Evolutionary conservation across 37 sponge, comb jelly and placozoan species (phyloP).

Genomic region (Lycopodina hypogea): DNA sequence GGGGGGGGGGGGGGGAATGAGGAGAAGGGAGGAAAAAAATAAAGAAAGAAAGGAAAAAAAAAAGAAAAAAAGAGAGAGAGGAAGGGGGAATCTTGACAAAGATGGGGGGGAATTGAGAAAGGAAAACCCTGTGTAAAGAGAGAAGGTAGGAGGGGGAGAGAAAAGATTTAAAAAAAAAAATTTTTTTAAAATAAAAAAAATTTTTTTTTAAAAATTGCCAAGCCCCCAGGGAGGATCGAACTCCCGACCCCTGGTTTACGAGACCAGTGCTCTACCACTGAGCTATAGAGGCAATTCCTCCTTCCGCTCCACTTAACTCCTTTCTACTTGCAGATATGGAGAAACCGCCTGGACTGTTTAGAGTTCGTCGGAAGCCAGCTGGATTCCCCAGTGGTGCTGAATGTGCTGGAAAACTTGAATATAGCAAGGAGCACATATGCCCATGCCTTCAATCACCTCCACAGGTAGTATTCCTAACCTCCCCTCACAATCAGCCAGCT

Average conservation of each 20-base stretch:
- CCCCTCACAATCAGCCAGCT: too few species aligned
- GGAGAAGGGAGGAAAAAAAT: too few species aligned
- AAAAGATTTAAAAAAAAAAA: too few species aligned
- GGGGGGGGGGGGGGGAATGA: too few species aligned
- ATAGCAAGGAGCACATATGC: slow-evolving; percentile 72
- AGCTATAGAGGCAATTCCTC: slow-evolving; percentile 67
- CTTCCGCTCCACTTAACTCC: not conserved
- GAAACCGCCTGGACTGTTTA: slow-evolving; percentile 35
- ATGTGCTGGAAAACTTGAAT: slow-evolving; percentile 68
- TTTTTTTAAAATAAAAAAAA: too few species aligned
- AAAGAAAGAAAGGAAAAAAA: too few species aligned
- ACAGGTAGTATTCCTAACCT: too few species aligned
- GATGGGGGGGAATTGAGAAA: too few species aligned
- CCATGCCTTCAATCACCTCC: slow-evolving; percentile 62
- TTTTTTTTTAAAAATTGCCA: slow-evolving; percentile 15
- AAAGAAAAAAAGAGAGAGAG: too few species aligned
- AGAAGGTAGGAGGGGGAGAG: too few species aligned
- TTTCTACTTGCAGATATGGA: slow-evolving; percentile 66
- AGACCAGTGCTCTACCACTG: slow-evolving; percentile 92
- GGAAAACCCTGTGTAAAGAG: too few species aligned
- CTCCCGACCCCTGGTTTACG: slow-evolving; percentile 91
- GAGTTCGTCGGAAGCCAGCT: slow-evolving; percentile 69
- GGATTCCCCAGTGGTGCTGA: slow-evolving; percentile 50
- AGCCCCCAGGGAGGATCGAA: slow-evolving; percentile 86
- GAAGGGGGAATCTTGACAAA: too few species aligned